phyloP scores from a whole-genome alignment of 2,113 vertebrate species.

The Pao palembangensis region DNA sequence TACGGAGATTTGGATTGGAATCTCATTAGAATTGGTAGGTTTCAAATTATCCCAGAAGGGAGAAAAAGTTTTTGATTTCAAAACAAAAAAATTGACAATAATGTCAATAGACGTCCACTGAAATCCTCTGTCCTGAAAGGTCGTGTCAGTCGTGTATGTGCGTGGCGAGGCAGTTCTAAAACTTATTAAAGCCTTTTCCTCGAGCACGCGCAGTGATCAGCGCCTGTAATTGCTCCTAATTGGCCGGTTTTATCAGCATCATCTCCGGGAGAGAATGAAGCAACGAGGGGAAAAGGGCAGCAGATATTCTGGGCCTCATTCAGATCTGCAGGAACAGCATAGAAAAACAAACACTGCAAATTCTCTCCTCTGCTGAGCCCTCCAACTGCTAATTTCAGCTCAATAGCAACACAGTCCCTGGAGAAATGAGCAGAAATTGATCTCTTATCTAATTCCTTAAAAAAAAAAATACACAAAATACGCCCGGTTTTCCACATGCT shows the following conservation, averaged over 20 bases:
- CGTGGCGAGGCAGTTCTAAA: too few relatives aligned
- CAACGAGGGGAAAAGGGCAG: slow-evolving; percentile 3
- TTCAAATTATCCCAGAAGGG: too few relatives aligned
- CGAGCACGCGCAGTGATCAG: too few relatives aligned
- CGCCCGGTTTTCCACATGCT: slow-evolving; percentile 14
- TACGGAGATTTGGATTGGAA: too few relatives aligned
- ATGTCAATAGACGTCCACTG: too few relatives aligned
- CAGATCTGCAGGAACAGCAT: neutral
- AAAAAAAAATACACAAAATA: too few relatives aligned
- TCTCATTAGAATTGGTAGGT: too few relatives aligned
- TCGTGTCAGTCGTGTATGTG: too few relatives aligned
- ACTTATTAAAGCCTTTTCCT: too few relatives aligned
- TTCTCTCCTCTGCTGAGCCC: slow-evolving; percentile 6
- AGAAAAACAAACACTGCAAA: neutral
- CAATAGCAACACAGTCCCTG: slow-evolving; percentile 8
- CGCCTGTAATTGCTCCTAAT: slow-evolving; percentile 3
- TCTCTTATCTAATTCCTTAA: slow-evolving; percentile 10
- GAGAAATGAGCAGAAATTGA: slow-evolving; percentile 54
- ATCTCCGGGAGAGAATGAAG: slow-evolving; percentile 6
- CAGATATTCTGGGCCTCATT: neutral
- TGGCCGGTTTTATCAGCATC: slow-evolving; percentile 7
- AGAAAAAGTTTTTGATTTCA: too few relatives aligned
- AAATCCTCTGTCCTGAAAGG: too few relatives aligned
- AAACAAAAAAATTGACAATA: too few relatives aligned
- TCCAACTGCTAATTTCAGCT: slow-evolving; percentile 30